Conservation (phyloP, 2,888 invertebrate genomes). For the Clostera curtula region DNA sequence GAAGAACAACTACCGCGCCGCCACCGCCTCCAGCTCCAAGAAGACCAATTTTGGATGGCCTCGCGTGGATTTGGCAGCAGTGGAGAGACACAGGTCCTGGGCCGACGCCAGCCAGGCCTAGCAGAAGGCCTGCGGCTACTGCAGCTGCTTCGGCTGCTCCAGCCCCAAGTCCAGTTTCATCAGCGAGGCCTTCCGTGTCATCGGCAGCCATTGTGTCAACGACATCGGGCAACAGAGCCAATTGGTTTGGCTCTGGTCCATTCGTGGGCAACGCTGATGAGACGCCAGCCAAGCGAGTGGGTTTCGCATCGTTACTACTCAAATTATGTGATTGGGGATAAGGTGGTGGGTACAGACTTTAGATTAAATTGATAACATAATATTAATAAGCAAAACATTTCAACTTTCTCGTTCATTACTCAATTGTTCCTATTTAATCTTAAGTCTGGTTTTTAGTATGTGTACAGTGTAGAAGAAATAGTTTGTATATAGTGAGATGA, state of each 20-base stretch:
- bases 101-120: slow-evolving; percentile 35
- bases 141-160: slow-evolving; percentile 36
- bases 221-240: slow-evolving; percentile 48
- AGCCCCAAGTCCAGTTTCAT: slow-evolving; percentile 31
- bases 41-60: slow-evolving; percentile 70
- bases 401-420: slow-evolving; percentile 15
- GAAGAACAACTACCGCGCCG: slow-evolving; percentile 52
- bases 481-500: slow-evolving; percentile 28
- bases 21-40: slow-evolving; percentile 56
- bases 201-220: slow-evolving; percentile 38
- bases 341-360: slow-evolving; percentile 53
- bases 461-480: no score
- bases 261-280: slow-evolving; percentile 68
- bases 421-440: slow-evolving; percentile 57
- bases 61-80: slow-evolving; percentile 75
- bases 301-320: slow-evolving; percentile 65
- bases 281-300: slow-evolving; percentile 63
- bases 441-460: slow-evolving; percentile 44
- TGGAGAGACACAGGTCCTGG: slow-evolving; percentile 72
- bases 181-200: slow-evolving; percentile 37
- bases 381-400: slow-evolving; percentile 8
- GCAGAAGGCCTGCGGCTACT: slow-evolving; percentile 35
- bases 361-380: slow-evolving; percentile 47
- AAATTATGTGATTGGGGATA: slow-evolving; percentile 65
- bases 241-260: slow-evolving; percentile 68